These are phyloP conservation scores for Porites lutea DNA, from an alignment of 64 coral and sea anemone species.

Conservation along the genomic window DNA sequence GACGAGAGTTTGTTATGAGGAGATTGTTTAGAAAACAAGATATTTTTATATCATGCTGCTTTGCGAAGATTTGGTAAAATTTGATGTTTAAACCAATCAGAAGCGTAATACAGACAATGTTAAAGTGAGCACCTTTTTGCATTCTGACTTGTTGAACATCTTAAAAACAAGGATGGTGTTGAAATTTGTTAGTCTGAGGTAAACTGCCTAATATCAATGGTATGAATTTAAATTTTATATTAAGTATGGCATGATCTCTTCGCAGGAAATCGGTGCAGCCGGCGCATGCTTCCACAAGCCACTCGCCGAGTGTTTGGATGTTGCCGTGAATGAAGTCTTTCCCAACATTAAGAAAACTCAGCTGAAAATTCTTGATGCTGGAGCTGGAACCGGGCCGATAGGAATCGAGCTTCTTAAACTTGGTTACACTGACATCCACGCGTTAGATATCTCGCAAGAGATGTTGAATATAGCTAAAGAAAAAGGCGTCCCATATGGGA, in stretches of 20 bases:
- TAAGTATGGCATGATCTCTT: not conserved
- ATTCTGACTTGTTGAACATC: too few relatives aligned
- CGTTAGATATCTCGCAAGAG: slow-evolving; percentile 24
- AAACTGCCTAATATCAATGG: too few relatives aligned
- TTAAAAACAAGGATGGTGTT: too few relatives aligned
- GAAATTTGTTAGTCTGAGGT: too few relatives aligned
- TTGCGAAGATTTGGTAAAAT: too few relatives aligned
- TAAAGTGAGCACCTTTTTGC: too few relatives aligned
- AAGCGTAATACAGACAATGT: too few relatives aligned
- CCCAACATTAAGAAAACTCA: not conserved
- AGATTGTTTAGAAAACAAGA: too few relatives aligned
- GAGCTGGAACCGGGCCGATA: slow-evolving; percentile 48
- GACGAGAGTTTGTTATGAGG: too few relatives aligned
- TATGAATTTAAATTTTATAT: too few relatives aligned
- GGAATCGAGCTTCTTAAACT: slow-evolving; percentile 3
- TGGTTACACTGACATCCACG: slow-evolving; percentile 49
- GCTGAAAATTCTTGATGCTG: slow-evolving; percentile 39
- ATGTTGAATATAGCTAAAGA: slow-evolving; percentile 40
- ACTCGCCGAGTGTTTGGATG: not conserved
- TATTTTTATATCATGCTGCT: too few relatives aligned
- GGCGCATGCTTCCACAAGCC: not conserved
- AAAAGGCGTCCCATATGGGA: slow-evolving; percentile 25
- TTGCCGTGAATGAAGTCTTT: not conserved
- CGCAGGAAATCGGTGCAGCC: not conserved
- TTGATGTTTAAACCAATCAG: too few relatives aligned